Conservation (phyloP, 2,113 vertebrate species). For the Triplophysa siluroides region DNA sequence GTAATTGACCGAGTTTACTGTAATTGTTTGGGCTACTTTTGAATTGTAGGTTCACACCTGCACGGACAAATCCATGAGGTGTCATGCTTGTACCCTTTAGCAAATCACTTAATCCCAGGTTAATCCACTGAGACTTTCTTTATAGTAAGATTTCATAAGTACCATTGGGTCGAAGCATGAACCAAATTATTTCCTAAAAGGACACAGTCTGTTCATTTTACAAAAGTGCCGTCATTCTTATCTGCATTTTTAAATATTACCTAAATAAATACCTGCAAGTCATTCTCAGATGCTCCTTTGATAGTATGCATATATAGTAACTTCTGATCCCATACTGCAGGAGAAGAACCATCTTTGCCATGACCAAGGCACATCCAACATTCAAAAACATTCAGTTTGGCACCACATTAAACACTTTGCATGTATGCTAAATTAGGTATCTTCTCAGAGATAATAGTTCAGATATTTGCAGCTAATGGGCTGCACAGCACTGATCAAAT, state of each 20-base stretch:
- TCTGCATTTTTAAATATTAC: too few relatives aligned
- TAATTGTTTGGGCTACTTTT: too few relatives aligned
- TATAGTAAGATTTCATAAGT: not conserved
- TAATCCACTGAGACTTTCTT: not conserved
- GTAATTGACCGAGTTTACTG: too few relatives aligned
- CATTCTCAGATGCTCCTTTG: not conserved
- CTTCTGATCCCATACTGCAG: not conserved
- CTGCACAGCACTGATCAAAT: constrained; percentile 16
- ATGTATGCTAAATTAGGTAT: constrained; percentile 24
- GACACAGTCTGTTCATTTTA: too few relatives aligned
- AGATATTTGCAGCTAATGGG: constrained; percentile 37
- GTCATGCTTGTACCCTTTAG: not conserved
- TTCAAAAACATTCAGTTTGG: not conserved
- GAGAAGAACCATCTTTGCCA: too few relatives aligned
- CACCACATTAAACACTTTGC: constrained; percentile 5
- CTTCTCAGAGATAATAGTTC: constrained; percentile 38
- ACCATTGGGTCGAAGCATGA: not conserved
- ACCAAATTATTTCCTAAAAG: not conserved
- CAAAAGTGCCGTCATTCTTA: too few relatives aligned
- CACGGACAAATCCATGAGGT: not conserved
- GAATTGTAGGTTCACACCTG: not conserved
- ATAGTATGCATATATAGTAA: not conserved
- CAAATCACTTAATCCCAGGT: not conserved
- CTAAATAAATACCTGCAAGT: too few relatives aligned
- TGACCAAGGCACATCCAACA: too few relatives aligned